phyloP scores from a whole-genome alignment of 2,113 vertebrate genomes.

The Lanius ludovicianus region DNA sequence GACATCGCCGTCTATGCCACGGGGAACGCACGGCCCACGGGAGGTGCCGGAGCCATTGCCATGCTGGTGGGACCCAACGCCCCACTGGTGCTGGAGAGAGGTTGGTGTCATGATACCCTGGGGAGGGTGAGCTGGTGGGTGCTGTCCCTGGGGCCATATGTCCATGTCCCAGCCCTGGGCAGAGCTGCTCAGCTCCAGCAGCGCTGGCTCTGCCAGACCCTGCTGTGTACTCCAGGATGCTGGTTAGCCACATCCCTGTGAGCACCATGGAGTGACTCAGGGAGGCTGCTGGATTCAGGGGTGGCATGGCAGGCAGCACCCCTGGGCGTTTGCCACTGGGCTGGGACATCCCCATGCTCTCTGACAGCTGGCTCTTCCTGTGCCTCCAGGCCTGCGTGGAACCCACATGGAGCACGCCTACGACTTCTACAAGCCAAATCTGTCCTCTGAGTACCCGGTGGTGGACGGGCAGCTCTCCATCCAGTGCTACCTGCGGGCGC shows the following conservation, averaged over 20 bases:
- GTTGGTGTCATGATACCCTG: conserved; percentile 2
- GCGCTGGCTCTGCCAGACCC: not conserved
- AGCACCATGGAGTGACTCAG: not conserved
- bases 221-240: not conserved
- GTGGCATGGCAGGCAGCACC: not conserved
- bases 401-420: conserved; percentile 81
- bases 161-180: not conserved
- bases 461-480: conserved; percentile 78
- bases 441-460: conserved; percentile 71
- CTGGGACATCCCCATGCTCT: rapidly evolving
- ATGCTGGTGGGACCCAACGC: conserved; percentile 80
- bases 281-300: not conserved
- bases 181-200: not conserved
- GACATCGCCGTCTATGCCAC: conserved; percentile 77
- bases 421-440: conserved; percentile 78
- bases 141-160: rapidly evolving
- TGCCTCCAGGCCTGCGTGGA: conserved; percentile 70
- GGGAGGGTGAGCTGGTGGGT: rapidly evolving
- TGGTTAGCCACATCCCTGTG: rapidly evolving
- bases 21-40: conserved; percentile 66
- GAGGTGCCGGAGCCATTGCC: conserved; percentile 77
- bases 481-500: conserved; percentile 75
- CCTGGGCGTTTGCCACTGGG: rapidly evolving
- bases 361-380: not conserved
- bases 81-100: conserved; percentile 77